Evolutionary conservation across 1,140 invertebrate genomes (phyloP).

Genomic region (Drosophila lacertosa): DNA sequence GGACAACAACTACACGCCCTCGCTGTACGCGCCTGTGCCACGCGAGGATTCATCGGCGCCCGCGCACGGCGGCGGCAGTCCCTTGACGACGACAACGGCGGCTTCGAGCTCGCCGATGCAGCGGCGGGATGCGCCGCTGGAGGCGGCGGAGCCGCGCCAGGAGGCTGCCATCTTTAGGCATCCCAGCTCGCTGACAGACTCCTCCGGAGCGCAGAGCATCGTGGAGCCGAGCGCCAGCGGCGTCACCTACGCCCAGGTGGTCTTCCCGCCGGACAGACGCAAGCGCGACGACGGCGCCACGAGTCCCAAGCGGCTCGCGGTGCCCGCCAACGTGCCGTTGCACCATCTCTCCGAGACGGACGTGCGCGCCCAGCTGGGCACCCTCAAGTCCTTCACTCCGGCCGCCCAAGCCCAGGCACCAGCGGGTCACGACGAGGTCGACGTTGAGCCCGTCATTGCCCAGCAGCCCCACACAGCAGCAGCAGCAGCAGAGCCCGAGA

Average conservation of each 20-base stretch:
- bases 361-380: constrained; percentile 71
- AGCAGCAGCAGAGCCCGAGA: no score
- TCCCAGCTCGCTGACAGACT: constrained; percentile 73
- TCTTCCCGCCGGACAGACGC: constrained; percentile 76
- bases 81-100: constrained; percentile 54
- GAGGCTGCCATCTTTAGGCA: constrained; percentile 59
- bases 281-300: constrained; percentile 68
- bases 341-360: constrained; percentile 77
- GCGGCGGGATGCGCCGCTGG: constrained; percentile 44
- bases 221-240: constrained; percentile 63
- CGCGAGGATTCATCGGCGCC: constrained; percentile 59
- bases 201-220: constrained; percentile 64
- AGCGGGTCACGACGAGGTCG: not conserved
- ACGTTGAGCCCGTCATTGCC: constrained; percentile 2
- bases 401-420: constrained; percentile 14
- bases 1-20: constrained; percentile 76
- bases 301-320: constrained; percentile 73
- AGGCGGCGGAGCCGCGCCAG: not conserved
- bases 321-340: constrained; percentile 74
- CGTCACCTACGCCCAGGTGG: constrained; percentile 78
- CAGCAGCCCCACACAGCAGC: not conserved
- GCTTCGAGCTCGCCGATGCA: constrained; percentile 61
- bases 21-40: constrained; percentile 70
- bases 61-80: constrained; percentile 56
- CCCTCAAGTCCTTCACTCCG: constrained; percentile 68